These are phyloP conservation scores for Hydractinia echinata DNA, from an alignment of 30 jellyfish, hydroid and myxozoan genomes.

Conservation along the genomic window DNA sequence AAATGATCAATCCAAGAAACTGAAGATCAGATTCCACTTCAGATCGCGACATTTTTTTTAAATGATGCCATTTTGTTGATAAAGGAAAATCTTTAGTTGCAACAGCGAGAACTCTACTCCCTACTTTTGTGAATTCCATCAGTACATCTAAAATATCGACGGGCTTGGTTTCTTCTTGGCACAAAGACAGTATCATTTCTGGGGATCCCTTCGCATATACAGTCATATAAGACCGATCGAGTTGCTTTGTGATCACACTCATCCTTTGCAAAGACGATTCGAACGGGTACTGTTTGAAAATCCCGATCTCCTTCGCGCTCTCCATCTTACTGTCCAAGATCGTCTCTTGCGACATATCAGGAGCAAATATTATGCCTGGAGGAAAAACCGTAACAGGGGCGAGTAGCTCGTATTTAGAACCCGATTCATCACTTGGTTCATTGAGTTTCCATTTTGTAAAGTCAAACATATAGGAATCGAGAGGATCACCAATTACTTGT, in stretches of 20 bases:
- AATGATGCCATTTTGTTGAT: not conserved
- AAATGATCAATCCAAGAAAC: slow-evolving; percentile 40
- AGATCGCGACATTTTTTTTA: slow-evolving; percentile 27
- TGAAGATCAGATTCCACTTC: slow-evolving; percentile 31
- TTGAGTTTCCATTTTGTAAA: slow-evolving; percentile 23
- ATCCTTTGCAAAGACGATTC: slow-evolving; percentile 40
- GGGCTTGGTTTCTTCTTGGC: slow-evolving; percentile 5
- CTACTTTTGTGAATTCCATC: slow-evolving; percentile 11
- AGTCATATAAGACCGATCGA: not conserved
- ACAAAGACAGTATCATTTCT: slow-evolving; percentile 24
- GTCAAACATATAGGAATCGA: slow-evolving; percentile 27
- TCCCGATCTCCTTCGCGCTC: not conserved
- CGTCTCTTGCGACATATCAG: not conserved
- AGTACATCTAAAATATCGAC: slow-evolving; percentile 5
- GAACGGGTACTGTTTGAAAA: slow-evolving; percentile 24
- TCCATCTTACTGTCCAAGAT: not conserved
- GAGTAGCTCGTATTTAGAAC: not conserved
- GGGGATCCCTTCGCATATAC: slow-evolving; percentile 48
- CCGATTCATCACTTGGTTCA: not conserved
- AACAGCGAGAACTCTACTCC: slow-evolving; percentile 43
- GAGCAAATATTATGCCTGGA: not conserved
- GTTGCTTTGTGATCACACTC: slow-evolving; percentile 27
- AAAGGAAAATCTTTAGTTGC: slow-evolving; percentile 23
- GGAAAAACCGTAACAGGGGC: not conserved
- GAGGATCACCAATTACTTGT: slow-evolving; percentile 29